Conservation (phyloP, 1,140 invertebrate species). For the Drosophila tsacasi region DNA sequence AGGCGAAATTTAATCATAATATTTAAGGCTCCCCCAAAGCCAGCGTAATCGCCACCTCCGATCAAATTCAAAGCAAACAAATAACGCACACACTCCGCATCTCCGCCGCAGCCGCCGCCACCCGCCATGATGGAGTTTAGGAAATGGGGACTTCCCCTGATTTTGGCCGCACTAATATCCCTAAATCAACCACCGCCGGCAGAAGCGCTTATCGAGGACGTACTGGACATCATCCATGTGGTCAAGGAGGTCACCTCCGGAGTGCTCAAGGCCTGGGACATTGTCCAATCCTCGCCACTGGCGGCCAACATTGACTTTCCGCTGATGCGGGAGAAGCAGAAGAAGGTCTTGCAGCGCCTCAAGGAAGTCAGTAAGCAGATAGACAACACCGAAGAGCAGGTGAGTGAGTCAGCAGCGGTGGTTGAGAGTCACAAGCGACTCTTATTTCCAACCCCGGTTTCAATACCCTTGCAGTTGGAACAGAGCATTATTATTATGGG, state of each 20-base stretch:
- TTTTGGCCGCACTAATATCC: conserved; percentile 14
- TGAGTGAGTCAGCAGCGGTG: conserved; percentile 35
- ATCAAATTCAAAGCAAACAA: conserved; percentile 11
- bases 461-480: neutral
- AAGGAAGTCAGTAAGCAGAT: conserved; percentile 85
- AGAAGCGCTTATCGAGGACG: conserved; percentile 86
- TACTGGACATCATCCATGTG: conserved; percentile 87
- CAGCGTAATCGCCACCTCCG: conserved; percentile 11
- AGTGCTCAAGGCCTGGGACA: conserved; percentile 88
- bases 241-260: conserved; percentile 87
- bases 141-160: conserved; percentile 37
- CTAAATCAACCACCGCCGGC: conserved; percentile 53
- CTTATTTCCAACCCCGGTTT: conserved; percentile 2
- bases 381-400: conserved; percentile 77
- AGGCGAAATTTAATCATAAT: conserved; percentile 38
- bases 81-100: conserved; percentile 13
- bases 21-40: neutral
- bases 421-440: neutral
- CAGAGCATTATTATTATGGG: neutral
- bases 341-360: conserved; percentile 86
- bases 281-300: conserved; percentile 86
- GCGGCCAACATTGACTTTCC: conserved; percentile 87
- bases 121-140: conserved; percentile 11
- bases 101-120: neutral
- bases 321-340: conserved; percentile 86